A percentile compares a stretch with the other conserved stretches of the same genome.
These are phyloP conservation scores for Bos indicus DNA, from an alignment of 2,113 vertebrate genomes.

Conservation along the genomic window DNA sequence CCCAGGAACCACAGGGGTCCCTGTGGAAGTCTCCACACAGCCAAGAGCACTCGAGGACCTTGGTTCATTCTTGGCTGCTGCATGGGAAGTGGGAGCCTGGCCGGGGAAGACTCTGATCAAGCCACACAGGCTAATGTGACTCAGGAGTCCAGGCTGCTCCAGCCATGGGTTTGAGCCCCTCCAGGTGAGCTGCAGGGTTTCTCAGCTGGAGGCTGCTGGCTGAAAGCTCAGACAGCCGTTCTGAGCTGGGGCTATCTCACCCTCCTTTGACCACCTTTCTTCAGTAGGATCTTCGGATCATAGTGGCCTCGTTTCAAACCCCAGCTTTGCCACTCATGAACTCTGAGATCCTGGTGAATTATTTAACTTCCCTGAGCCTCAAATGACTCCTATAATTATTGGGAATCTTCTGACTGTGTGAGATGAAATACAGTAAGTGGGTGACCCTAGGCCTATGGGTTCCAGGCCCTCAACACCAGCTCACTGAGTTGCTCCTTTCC, in stretches of 20 bases:
- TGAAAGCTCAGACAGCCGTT: background rate
- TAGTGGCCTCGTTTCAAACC: background rate
- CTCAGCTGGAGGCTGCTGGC: background rate
- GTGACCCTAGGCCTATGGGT: background rate
- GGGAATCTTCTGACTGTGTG: rapidly evolving
- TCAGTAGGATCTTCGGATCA: background rate
- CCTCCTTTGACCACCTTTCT: background rate
- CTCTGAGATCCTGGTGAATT: background rate
- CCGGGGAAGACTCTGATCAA: background rate
- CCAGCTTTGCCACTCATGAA: background rate
- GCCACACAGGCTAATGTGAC: background rate
- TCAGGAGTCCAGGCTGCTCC: background rate
- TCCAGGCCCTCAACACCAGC: background rate
- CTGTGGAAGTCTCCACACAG: background rate
- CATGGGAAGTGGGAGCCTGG: rapidly evolving
- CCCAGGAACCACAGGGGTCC: background rate
- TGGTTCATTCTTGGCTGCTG: background rate
- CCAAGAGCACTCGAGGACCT: background rate
- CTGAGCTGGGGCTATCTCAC: too few relatives aligned
- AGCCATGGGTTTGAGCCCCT: background rate
- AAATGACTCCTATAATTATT: rapidly evolving
- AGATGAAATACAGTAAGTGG: background rate
- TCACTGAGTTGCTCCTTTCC: background rate
- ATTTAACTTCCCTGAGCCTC: background rate
- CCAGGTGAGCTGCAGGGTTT: background rate